A percentile compares a stretch with the other conserved stretches of the same genome.
Conservation (phyloP, 2,888 invertebrate species). For the Bombylius discolor region DNA sequence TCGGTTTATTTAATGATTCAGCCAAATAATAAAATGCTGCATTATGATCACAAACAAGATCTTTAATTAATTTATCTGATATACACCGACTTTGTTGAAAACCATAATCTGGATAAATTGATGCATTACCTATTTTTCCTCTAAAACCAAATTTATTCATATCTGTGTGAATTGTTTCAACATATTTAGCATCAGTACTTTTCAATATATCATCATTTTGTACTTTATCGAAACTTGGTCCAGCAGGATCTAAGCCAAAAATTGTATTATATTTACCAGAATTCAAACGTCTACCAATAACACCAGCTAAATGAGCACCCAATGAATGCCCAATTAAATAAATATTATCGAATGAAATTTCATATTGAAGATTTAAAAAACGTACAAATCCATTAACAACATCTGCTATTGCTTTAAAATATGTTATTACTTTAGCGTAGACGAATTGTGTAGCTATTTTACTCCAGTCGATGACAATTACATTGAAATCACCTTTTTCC, state of each 20-base stretch:
- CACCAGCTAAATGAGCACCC: neutral
- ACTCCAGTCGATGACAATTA: neutral
- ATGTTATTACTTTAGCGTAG: neutral
- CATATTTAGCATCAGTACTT: neutral
- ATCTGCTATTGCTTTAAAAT: neutral
- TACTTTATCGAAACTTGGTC: neutral
- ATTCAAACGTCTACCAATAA: neutral
- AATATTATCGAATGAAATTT: neutral
- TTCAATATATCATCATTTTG: neutral
- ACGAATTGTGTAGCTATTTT: neutral
- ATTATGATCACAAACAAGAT: conserved; percentile 17
- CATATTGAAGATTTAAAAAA: neutral
- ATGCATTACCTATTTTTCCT: conserved; percentile 31
- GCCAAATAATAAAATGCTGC: conserved; percentile 21
- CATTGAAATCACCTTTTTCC: too few relatives aligned
- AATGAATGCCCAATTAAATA: conserved; percentile 1
- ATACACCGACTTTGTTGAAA: conserved; percentile 27
- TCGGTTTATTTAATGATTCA: conserved; percentile 7
- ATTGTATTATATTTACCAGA: conserved; percentile 1
- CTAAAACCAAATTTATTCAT: conserved; percentile 2
- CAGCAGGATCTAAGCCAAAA: conserved; percentile 4
- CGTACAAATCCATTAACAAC: neutral
- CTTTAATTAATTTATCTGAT: neutral
- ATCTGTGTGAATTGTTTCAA: conserved; percentile 4
- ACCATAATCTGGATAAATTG: conserved; percentile 37